A percentile compares a stretch with the other conserved stretches of the same genome.
Conservation (phyloP, 2,888 invertebrate genomes). For the Opisthograptis luteolata region DNA sequence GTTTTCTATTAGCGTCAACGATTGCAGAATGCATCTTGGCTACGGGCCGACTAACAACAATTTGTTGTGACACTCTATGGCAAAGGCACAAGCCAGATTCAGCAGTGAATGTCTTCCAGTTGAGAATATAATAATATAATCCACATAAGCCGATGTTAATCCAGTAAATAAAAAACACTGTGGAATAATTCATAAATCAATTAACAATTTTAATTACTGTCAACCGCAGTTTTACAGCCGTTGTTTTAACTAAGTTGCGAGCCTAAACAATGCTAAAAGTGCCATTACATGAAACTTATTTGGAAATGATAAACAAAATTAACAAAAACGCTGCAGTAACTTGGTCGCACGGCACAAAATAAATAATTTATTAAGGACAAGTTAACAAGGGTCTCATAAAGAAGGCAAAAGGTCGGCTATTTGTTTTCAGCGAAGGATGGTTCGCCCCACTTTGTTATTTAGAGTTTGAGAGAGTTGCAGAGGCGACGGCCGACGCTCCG, state of each 20-base stretch:
- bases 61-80: too few relatives aligned
- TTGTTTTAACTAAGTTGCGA: constrained; percentile 27
- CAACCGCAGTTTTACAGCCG: constrained; percentile 23
- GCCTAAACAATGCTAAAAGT: constrained; percentile 38
- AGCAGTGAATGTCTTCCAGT: too few relatives aligned
- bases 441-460: constrained; percentile 77
- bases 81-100: too few relatives aligned
- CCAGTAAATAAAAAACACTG: not conserved
- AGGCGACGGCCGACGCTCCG: constrained; percentile 47
- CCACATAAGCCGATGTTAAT: too few relatives aligned
- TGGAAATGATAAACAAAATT: constrained; percentile 72
- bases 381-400: constrained; percentile 84
- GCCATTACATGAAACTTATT: constrained; percentile 49
- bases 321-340: constrained; percentile 63
- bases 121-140: too few relatives aligned
- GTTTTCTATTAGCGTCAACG: too few relatives aligned
- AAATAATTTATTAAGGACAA: constrained; percentile 83
- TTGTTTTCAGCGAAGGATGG: constrained; percentile 78
- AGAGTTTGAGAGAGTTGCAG: constrained; percentile 68
- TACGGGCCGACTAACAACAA: too few relatives aligned
- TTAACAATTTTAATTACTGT: constrained; percentile 25
- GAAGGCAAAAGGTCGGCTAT: constrained; percentile 83
- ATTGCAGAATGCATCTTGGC: too few relatives aligned
- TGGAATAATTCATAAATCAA: constrained; percentile 14
- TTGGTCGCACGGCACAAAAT: constrained; percentile 66